Evolutionary conservation across 1,140 invertebrate genomes (phyloP).

Genomic region (Papilio glaucus): DNA sequence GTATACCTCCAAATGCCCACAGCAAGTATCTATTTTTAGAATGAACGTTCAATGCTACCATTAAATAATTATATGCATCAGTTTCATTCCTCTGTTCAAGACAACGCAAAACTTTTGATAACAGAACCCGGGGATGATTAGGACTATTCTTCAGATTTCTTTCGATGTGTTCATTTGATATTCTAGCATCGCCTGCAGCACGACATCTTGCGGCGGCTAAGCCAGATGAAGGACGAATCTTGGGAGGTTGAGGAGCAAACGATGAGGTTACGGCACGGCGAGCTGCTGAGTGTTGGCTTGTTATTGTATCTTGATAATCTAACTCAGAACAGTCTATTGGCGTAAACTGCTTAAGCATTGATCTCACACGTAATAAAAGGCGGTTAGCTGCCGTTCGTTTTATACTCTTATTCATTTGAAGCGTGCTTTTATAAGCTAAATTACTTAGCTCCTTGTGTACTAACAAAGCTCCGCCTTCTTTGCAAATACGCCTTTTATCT

Average conservation of each 20-base stretch:
- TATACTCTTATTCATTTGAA: conserved; percentile 69
- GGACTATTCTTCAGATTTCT: conserved; percentile 54
- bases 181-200: conserved; percentile 57
- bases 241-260: conserved; percentile 67
- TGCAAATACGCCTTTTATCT: conserved; percentile 63
- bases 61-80: conserved; percentile 59
- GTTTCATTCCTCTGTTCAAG: conserved; percentile 61
- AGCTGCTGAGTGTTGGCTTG: conserved; percentile 66
- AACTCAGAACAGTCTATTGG: conserved; percentile 57
- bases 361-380: conserved; percentile 60
- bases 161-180: conserved; percentile 57
- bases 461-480: conserved; percentile 67
- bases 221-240: conserved; percentile 43
- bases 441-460: conserved; percentile 70
- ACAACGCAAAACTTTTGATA: conserved; percentile 62
- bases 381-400: conserved; percentile 72
- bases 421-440: conserved; percentile 56
- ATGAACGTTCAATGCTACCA: conserved; percentile 57
- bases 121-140: conserved; percentile 57
- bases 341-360: conserved; percentile 69
- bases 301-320: conserved; percentile 70
- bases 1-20: conserved; percentile 66
- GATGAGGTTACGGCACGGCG: conserved; percentile 71
- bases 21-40: conserved; percentile 67
- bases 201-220: conserved; percentile 58